A percentile compares a stretch with the other conserved stretches of the same genome.
These are phyloP conservation scores for Meandrusa payeni DNA, from an alignment of 2,888 invertebrate genomes.

Conservation along the genomic window DNA sequence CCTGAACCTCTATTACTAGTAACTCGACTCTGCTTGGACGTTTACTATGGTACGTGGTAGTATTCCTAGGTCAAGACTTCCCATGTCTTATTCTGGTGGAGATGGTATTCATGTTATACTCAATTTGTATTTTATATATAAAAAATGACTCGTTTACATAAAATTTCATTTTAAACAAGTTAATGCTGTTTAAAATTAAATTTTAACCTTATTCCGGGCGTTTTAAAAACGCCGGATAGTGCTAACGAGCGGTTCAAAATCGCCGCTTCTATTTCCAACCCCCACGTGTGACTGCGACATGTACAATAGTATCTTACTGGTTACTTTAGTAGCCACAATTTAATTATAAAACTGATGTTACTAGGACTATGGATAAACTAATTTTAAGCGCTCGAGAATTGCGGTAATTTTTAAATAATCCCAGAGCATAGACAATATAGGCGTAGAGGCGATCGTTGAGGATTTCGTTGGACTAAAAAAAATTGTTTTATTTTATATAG, in stretches of 20 bases:
- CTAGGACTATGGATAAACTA: conserved; percentile 28
- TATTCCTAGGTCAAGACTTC: no score
- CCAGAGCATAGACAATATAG: conserved; percentile 25
- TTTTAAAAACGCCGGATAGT: conserved; percentile 12
- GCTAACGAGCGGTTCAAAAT: conserved; percentile 11
- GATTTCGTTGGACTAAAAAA: conserved; percentile 45
- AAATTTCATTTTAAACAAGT: no score
- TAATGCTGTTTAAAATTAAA: no score
- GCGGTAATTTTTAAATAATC: conserved; percentile 16
- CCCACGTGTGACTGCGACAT: conserved; percentile 4
- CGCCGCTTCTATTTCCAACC: background rate
- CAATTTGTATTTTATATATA: no score
- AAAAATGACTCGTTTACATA: no score
- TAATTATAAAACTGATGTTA: conserved; percentile 26
- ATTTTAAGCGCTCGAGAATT: conserved; percentile 15
- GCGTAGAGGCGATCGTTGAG: conserved; percentile 42
- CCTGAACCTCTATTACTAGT: no score
- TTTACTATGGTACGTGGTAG: no score
- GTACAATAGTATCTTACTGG: conserved; percentile 20
- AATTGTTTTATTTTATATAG: conserved; percentile 53
- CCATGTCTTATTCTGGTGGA: no score
- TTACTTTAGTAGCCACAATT: conserved; percentile 11
- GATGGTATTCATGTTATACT: no score
- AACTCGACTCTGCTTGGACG: no score
- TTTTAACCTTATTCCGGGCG: conserved; percentile 1